phyloP scores from a whole-genome alignment of 2,888 invertebrate genomes.

The Gari tellinella region DNA sequence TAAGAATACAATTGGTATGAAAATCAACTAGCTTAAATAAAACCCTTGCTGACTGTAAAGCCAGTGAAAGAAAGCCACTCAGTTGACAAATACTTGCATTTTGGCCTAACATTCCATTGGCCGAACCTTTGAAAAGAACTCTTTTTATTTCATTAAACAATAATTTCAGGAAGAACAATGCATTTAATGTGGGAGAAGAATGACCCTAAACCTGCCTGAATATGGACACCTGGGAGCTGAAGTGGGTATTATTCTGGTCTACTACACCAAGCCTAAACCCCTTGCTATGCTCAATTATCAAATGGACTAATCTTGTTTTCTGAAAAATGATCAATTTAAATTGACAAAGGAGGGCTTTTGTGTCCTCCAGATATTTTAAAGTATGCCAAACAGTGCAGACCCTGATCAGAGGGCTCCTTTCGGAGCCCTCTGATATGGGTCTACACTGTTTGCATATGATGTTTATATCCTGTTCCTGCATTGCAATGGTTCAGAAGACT shows the following conservation, averaged over 20 bases:
- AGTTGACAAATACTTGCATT: constrained; percentile 25
- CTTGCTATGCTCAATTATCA: too few relatives aligned
- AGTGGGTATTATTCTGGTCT: constrained; percentile 36
- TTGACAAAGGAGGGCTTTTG: too few relatives aligned
- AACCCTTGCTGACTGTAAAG: neutral
- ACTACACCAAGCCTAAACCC: constrained; percentile 26
- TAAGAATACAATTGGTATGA: neutral
- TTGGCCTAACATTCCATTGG: constrained; percentile 25
- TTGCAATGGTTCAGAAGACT: too few relatives aligned
- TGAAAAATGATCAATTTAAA: too few relatives aligned
- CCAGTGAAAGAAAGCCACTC: constrained; percentile 2
- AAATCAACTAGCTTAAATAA: neutral
- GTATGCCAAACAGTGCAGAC: too few relatives aligned
- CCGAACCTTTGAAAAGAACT: constrained; percentile 18
- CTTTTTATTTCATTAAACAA: constrained; percentile 43
- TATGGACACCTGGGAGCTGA: constrained; percentile 38
- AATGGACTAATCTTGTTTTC: too few relatives aligned
- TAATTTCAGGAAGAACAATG: constrained; percentile 43
- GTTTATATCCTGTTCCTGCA: too few relatives aligned
- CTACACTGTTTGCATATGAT: too few relatives aligned
- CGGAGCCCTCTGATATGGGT: too few relatives aligned
- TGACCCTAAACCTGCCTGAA: constrained; percentile 10
- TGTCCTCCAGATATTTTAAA: too few relatives aligned
- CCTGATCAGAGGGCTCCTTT: too few relatives aligned
- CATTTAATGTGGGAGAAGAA: constrained; percentile 8